Evolutionary conservation across 2,888 invertebrate genomes (phyloP).

Genomic region (Acanthoscelides obtectus): DNA sequence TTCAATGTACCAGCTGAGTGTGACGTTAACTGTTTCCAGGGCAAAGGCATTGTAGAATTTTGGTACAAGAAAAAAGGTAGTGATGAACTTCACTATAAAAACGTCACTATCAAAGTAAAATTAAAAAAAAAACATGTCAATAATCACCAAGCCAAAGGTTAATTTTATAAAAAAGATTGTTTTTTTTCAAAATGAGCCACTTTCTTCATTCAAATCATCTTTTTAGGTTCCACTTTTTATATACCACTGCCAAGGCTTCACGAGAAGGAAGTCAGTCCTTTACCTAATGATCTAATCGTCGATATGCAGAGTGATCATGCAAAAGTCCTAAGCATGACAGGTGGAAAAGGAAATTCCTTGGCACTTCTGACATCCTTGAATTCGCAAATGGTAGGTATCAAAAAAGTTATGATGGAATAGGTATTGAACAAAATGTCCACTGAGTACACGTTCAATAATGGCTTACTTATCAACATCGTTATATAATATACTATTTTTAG

Average conservation of each 20-base stretch:
- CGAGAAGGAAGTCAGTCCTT: constrained; percentile 18
- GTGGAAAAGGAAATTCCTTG: constrained; percentile 77
- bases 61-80: constrained; percentile 40
- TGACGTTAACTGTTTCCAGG: constrained; percentile 41
- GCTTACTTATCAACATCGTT: no score
- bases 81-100: no score
- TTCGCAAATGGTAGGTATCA: constrained; percentile 47
- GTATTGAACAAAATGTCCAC: no score
- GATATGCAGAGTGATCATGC: constrained; percentile 51
- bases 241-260: constrained; percentile 23
- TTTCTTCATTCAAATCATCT: not conserved
- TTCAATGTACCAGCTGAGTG: constrained; percentile 33
- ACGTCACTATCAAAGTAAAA: no score
- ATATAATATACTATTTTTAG: constrained; percentile 25
- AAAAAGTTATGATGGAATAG: no score
- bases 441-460: no score
- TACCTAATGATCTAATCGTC: constrained; percentile 21
- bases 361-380: constrained; percentile 55
- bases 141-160: no score
- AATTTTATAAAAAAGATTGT: no score
- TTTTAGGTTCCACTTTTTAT: not conserved
- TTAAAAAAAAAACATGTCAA: no score
- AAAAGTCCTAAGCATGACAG: constrained; percentile 56
- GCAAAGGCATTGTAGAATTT: constrained; percentile 42
- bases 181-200: no score